Evolutionary conservation across 2,797 vertebrate species (phyloP), one percentile per base, ranked within the genome.

Genomic region (Tapera naevia): DNA sequence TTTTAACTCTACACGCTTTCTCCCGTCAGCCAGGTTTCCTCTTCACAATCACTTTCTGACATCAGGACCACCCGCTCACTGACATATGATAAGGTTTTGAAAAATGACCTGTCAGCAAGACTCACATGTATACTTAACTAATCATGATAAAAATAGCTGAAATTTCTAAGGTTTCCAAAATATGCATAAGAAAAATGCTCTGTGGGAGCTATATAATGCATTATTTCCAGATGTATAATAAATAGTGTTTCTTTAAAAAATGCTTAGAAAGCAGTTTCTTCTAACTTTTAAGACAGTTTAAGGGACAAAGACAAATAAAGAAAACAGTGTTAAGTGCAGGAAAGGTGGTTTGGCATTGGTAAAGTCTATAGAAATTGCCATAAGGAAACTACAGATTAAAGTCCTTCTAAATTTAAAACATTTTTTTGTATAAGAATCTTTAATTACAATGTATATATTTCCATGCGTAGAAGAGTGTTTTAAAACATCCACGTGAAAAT

Each of bases 171-270:
- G 33, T 80, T 96, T 57, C 79, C 67, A 87, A 94, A 93, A 93
- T 66, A 88, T 16, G 85, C 43, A 50, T 60, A 70, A 88, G 70
- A 86, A 90, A 86, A 73, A 30, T 78, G 16, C 43, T 94, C 71
- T 50, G 80, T 76, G 79, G 65, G 71, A 86, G 37, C 35, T 91
- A 53, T 79, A 66, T 50, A 94, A 85, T 86, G 81, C 76, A 93
- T 94, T 93, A 66, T 95, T 97, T 96, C 92, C 92, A 96, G 88
- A 95, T 93, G 86, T 79, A 81, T n/a, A 75, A 86, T 61, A 95
- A 95, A 82, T 76, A 74, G 7, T 28, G 30, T 67, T 95, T 74
- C 72, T 65, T 81, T 88, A 17, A 71, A 93, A 96, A 95, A 80
- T 88, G 64, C 85, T 79, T 73, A 24, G 80, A 91, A 89, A 87